Base-by-base conservation (phyloP, 2,797 vertebrate genomes). In the Catamblyrhynchus diadema region DNA sequence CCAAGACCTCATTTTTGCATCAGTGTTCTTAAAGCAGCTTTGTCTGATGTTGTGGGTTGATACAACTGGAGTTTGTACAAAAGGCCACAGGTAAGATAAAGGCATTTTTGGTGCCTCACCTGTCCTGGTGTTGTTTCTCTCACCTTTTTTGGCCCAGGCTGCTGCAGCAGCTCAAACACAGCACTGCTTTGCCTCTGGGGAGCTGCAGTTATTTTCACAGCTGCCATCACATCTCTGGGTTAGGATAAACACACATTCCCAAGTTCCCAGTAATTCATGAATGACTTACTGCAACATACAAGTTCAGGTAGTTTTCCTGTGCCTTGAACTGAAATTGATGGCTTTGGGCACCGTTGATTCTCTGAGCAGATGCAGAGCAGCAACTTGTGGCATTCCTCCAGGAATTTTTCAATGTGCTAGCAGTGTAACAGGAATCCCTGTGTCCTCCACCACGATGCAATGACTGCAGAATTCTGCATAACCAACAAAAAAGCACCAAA, bases 1-100 rank as follows among this genome's bases (percentile, higher is more conserved):
- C 37, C 45, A 53, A 81, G 74, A 80, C 69, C 74, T 97, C 86
- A 72, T 96, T 96, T 95, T 94, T 89, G 69, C 44, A 62, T 65
- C 48, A 18, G 0, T 27, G 27, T 50, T 91, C 17, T 47, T 37
- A 53, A 54, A 74, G 37, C 1, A 83, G 16, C 20, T 37, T 78
- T 70, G 23, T 35, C 27, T 66, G 17, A 53, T 80, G 14, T 19
- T 6, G 3, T 1, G 12, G 33, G 9, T 70, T 37, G 28, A 60
- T 9, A 11, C 2, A 32, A 24, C 0, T 2, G 5, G 3, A 9
- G 4, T 39, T 81, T 64, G 23, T 25, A 30, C 21, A 12, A 22
- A 61, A 61, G 51, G 22, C 25, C n/a, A 7, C 39, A 33, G n/a
- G 47, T 84, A 86, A 59, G 51, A 56, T 59, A 25, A 0, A 10